A percentile compares a stretch with the other conserved stretches of the same genome.
Conservation (phyloP, 2,888 invertebrate genomes). For the Dichetophora obliterata region DNA sequence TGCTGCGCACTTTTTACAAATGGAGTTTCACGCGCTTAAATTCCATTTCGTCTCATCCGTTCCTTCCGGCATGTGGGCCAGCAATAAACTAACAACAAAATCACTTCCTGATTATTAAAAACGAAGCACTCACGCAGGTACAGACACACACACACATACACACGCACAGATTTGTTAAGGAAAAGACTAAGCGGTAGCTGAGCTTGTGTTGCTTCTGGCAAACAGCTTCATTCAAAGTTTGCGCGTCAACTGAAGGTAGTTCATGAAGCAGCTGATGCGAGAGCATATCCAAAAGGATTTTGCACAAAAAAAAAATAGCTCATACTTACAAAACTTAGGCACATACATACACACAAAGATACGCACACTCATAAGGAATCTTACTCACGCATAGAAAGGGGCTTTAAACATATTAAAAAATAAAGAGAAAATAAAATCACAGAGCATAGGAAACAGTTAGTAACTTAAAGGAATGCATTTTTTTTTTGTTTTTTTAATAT, state of each 20-base stretch:
- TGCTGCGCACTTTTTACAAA: not conserved
- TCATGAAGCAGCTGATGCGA: conserved; percentile 20
- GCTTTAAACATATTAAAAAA: too few relatives aligned
- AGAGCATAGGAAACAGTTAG: too few relatives aligned
- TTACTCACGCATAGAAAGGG: too few relatives aligned
- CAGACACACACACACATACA: conserved; percentile 9
- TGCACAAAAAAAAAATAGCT: too few relatives aligned
- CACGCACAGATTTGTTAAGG: not conserved
- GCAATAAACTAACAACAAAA: conserved; percentile 60
- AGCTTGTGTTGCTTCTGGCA: not conserved
- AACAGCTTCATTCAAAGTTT: conserved; percentile 17
- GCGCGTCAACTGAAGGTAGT: conserved; percentile 10
- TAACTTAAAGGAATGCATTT: too few relatives aligned
- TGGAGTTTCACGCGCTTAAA: not conserved
- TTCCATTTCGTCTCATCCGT: conserved; percentile 44
- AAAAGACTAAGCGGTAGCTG: not conserved
- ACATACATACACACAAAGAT: too few relatives aligned
- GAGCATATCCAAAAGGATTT: not conserved
- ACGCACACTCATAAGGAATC: too few relatives aligned
- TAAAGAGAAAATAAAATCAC: too few relatives aligned
- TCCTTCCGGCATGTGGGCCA: conserved; percentile 65
- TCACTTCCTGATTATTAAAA: conserved; percentile 42
- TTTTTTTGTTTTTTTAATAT: too few relatives aligned
- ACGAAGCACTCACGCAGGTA: conserved; percentile 6
- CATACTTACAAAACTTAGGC: too few relatives aligned